Base-by-base conservation (phyloP, 2,888 invertebrate genomes). In the Platycnemis pennipes region DNA sequence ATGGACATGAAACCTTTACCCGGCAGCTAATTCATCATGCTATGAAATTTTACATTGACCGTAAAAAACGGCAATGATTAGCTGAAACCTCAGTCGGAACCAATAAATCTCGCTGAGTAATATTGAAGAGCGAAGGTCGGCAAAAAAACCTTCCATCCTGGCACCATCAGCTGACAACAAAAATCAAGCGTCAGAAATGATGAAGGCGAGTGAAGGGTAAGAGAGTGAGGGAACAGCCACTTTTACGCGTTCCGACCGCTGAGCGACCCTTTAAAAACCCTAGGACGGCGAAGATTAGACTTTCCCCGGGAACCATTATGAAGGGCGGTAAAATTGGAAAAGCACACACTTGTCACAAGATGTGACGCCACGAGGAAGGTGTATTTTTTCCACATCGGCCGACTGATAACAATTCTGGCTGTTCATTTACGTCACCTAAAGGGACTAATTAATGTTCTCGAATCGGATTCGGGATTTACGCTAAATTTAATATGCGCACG, bases 401-500 rank as follows among this genome's bases (percentile, higher is more conserved):
- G 16, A 42, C 22, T 89, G 26, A 53, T 89, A 42, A 89, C 22
- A 8, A 89, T 89, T 56, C 19, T 26, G 56, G 19, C 49, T 49
- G 88, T 49, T 88, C 88, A 44, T 44, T 86, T 22, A 16, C n/a
- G 86, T 16, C 44, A 86, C 86, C 26, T 26, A n/a, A 31, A 11
- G 53, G 46, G 53, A 37, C 56, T 89, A 89, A 89, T 89, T 89
- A 56, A 89, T 89, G 22, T 5, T 22, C 56, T 56, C 19, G 89
- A 63, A 16, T 63, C 63, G 63, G 22, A 19, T 49, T 49, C 19
- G 49, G 63, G 63, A 5, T 22, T 63, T 16, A 26, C 1, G 63
- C 26, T 63, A 1, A 16, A 63, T 63, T 22, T 63, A n/a, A 63
- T 63, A 63, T 5, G 49, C 49, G 49, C 49, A 16, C 7, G 49